These are phyloP conservation scores for Hapalemur alaotrensis DNA, from an alignment of 2,797 vertebrate genomes.

Conservation along the genomic window DNA sequence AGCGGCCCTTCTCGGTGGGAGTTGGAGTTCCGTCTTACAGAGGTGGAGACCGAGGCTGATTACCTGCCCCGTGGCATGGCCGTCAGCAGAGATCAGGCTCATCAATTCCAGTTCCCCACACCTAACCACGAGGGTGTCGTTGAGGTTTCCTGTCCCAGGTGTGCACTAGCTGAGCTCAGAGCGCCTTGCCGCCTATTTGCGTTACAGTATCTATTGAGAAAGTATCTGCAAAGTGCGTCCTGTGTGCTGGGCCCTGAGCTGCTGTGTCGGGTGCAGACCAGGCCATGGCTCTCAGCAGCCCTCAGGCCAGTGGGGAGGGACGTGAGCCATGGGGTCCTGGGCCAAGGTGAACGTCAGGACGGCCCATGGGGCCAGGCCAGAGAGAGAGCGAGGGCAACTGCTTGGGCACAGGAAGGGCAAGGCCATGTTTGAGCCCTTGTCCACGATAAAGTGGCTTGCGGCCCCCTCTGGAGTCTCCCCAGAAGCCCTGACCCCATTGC, in stretches of 20 bases:
- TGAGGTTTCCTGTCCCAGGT: no score
- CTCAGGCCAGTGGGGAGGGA: no score
- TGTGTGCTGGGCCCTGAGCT: rapidly evolving
- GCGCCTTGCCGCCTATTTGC: rapidly evolving
- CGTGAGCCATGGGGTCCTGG: not conserved
- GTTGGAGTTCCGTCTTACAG: not conserved
- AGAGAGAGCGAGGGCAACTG: not conserved
- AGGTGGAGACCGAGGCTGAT: no score
- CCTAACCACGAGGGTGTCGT: no score
- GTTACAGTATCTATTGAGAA: no score
- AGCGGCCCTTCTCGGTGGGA: not conserved
- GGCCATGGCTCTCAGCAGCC: not conserved
- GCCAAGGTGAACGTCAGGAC: not conserved
- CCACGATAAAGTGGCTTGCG: rapidly evolving
- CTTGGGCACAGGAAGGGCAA: not conserved
- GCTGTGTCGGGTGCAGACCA: rapidly evolving
- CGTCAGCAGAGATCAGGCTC: no score
- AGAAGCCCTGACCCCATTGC: rapidly evolving
- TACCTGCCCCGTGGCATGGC: no score
- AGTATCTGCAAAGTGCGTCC: rapidly evolving
- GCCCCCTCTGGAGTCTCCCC: not conserved
- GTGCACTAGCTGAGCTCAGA: no score
- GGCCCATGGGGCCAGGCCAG: not conserved
- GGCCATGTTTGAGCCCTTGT: not conserved
- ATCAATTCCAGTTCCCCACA: no score